Conservation (phyloP, 2,113 vertebrate genomes). For the Dermatemys mawii region DNA sequence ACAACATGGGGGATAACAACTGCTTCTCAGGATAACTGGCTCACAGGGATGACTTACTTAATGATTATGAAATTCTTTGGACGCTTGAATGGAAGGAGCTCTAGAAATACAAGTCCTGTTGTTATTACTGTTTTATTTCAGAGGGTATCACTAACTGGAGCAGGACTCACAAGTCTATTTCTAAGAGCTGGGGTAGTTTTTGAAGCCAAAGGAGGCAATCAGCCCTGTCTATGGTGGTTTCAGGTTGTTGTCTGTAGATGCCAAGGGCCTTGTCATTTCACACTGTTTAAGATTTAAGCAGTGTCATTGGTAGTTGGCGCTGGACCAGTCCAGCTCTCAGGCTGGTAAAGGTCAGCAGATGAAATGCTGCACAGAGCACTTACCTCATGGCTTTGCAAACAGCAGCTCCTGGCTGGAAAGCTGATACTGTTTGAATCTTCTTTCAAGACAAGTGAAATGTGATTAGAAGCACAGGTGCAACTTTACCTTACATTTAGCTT, state of each 20-base stretch:
- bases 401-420: not conserved
- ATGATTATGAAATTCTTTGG: not conserved
- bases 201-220: not conserved
- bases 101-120: not conserved
- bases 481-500: not conserved
- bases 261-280: not conserved
- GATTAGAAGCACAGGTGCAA: not conserved
- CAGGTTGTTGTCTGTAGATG: not conserved
- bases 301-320: not conserved
- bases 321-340: not conserved
- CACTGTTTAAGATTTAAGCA: not conserved
- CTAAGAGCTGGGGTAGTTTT: not conserved
- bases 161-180: not conserved
- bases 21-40: not conserved
- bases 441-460: not conserved
- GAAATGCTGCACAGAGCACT: not conserved
- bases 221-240: not conserved
- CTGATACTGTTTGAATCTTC: not conserved
- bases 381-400: not conserved
- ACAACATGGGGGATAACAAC: not conserved
- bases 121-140: not conserved
- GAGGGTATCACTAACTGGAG: not conserved
- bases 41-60: not conserved
- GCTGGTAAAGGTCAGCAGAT: constrained; percentile 10
- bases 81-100: not conserved